A percentile compares a stretch with the other conserved stretches of the same genome.
Conservation (phyloP, 2,797 vertebrate species). For the Chelonia mydas region DNA sequence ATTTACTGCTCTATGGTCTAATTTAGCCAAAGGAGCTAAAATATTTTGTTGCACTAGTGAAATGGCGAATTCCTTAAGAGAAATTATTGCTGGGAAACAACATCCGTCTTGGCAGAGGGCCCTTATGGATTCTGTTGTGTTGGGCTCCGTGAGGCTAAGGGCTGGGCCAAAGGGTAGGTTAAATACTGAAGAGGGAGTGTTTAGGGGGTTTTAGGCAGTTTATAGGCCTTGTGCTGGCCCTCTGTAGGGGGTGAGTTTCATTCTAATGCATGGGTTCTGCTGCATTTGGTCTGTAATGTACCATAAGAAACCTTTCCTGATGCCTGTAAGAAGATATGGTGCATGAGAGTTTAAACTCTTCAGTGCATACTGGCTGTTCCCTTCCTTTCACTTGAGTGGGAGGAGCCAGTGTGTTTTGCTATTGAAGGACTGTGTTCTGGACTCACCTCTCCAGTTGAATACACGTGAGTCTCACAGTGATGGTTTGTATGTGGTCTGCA, state of each 20-base stretch:
- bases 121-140: not conserved
- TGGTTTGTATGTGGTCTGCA: not conserved
- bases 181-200: not conserved
- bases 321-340: not conserved
- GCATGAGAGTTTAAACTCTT: not conserved
- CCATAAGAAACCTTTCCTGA: not conserved
- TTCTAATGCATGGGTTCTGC: not conserved
- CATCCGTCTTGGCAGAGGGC: slow-evolving; percentile 12
- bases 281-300: not conserved
- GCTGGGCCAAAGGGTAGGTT: not conserved
- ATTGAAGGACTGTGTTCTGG: not conserved
- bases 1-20: slow-evolving; percentile 53
- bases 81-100: slow-evolving; percentile 8
- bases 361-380: fast-evolving
- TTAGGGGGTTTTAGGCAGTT: not conserved
- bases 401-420: not conserved
- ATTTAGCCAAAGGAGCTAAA: slow-evolving; percentile 57
- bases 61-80: slow-evolving; percentile 26
- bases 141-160: not conserved
- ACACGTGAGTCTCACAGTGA: not conserved
- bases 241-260: fast-evolving
- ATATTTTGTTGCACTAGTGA: slow-evolving; percentile 26
- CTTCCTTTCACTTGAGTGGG: fast-evolving
- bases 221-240: fast-evolving
- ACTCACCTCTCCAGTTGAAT: not conserved